Evolutionary conservation across 1,140 invertebrate genomes (phyloP).

Genomic region (Pogonognathellus flavescens): DNA sequence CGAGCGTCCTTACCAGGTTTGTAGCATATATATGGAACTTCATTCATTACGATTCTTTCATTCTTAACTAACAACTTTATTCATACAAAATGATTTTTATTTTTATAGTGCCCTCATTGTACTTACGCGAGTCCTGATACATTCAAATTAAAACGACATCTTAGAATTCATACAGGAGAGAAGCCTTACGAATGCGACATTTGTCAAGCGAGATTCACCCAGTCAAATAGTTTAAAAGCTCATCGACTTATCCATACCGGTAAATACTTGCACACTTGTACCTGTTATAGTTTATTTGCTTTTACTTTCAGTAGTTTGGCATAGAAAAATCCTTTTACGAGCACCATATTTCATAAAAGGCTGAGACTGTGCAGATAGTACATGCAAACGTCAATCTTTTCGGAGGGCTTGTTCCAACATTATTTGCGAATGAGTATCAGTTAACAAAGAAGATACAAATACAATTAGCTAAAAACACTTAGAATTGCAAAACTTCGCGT

Average conservation of each 20-base stretch:
- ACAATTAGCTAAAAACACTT: background rate
- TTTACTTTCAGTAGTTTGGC: background rate
- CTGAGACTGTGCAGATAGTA: constrained; percentile 31
- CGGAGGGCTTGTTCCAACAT: constrained; percentile 53
- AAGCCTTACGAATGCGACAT: constrained; percentile 78
- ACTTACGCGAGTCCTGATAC: constrained; percentile 98
- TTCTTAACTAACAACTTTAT: no score
- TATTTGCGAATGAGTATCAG: constrained; percentile 49
- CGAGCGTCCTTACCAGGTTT: constrained; percentile 82
- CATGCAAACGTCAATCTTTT: constrained; percentile 24
- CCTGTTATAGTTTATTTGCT: background rate
- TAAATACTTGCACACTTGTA: constrained; percentile 68
- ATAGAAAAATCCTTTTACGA: constrained; percentile 34
- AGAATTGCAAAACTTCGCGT: background rate
- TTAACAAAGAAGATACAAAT: constrained; percentile 13
- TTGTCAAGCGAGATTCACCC: constrained; percentile 87
- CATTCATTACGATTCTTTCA: no score
- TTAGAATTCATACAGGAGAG: constrained; percentile 77
- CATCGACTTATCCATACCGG: constrained; percentile 95
- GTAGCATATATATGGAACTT: constrained; percentile 16
- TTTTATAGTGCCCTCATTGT: constrained; percentile 88
- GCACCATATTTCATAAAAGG: constrained; percentile 19
- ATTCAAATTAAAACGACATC: constrained; percentile 86
- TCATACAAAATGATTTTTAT: constrained; percentile 30
- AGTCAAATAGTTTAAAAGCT: constrained; percentile 94